Conservation (phyloP, 2,113 vertebrate species). For the Brienomyrus brachyistius region DNA sequence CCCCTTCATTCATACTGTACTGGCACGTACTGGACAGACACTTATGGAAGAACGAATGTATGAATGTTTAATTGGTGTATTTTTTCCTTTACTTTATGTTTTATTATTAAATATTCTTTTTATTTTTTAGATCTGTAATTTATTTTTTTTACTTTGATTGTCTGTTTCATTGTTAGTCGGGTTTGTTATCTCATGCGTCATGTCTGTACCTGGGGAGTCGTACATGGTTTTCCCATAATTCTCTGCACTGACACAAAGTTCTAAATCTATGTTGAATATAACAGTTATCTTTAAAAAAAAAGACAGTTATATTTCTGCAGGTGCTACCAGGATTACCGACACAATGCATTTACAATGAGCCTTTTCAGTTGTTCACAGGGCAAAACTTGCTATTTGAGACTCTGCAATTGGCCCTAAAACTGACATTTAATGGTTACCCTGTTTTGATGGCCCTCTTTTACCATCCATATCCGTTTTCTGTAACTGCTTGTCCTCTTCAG, state of each 20-base stretch:
- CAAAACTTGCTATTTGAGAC: not conserved
- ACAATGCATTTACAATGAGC: not conserved
- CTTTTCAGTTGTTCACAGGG: not conserved
- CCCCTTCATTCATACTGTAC: not conserved
- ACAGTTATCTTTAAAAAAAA: not conserved
- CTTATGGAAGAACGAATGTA: not conserved
- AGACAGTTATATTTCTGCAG: not conserved
- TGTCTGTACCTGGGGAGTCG: not conserved
- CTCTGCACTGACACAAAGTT: not conserved
- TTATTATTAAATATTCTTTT: not conserved
- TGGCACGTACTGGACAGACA: not conserved
- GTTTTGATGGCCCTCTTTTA: not conserved
- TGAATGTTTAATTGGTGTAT: not conserved
- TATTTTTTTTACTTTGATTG: not conserved
- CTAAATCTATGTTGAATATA: not conserved
- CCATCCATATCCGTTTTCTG: not conserved
- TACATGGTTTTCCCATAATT: not conserved
- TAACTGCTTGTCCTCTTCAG: not conserved
- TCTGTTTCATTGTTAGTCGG: not conserved
- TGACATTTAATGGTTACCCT: not conserved
- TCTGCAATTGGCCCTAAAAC: not conserved
- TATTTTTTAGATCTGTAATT: not conserved
- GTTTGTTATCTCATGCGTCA: not conserved
- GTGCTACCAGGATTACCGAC: not conserved
- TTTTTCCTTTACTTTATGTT: not conserved